A percentile compares a stretch with the other conserved stretches of the same genome.
Conservation (phyloP, 2,797 vertebrate species). For the Lycodopsis pacificus region DNA sequence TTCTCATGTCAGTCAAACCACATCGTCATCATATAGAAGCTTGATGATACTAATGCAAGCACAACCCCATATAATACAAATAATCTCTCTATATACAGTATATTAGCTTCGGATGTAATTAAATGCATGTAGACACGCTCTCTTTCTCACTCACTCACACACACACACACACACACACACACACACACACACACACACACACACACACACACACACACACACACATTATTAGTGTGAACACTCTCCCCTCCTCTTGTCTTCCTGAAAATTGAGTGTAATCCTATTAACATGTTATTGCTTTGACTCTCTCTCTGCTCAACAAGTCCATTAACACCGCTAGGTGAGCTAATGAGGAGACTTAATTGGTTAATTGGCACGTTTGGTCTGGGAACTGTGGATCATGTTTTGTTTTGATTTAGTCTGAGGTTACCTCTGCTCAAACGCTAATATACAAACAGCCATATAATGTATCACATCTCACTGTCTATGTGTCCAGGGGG, state of each 20-base stretch:
- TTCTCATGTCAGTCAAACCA: background rate
- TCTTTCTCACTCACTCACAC: background rate
- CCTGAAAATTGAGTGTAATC: constrained; percentile 50
- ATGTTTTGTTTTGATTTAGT: constrained; percentile 37
- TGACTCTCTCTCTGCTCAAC: constrained; percentile 48
- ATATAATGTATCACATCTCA: background rate
- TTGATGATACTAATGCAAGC: background rate
- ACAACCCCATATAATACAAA: constrained; percentile 1
- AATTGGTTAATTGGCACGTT: constrained; percentile 46
- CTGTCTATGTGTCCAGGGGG: background rate
- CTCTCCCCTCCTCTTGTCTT: constrained; percentile 7
- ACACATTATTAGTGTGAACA: constrained; percentile 34
- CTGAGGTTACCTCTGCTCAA: constrained; percentile 8
- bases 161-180: constrained; percentile 3
- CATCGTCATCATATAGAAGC: constrained; percentile 1
- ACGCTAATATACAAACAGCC: constrained; percentile 3
- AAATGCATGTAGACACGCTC: background rate
- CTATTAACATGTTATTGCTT: constrained; percentile 58
- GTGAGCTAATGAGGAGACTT: constrained; percentile 45
- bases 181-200: background rate
- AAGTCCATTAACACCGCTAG: constrained; percentile 36
- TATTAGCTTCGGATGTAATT: constrained; percentile 1
- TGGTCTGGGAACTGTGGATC: constrained; percentile 28
- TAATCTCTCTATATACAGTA: background rate
- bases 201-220: constrained; percentile 23